Conservation (phyloP, 2,888 invertebrate genomes). For the Anoplius nigerrimus region DNA sequence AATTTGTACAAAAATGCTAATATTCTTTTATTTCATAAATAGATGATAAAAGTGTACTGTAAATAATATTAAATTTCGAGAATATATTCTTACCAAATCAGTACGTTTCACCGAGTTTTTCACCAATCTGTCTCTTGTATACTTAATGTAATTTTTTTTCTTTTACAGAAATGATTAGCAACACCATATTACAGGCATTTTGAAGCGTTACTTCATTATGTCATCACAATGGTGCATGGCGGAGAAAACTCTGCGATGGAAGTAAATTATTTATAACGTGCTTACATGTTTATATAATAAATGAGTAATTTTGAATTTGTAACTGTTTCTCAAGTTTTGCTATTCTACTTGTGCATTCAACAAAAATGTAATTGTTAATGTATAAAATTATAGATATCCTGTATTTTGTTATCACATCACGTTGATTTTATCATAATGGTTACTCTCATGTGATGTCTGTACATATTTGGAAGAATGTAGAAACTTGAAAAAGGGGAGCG, state of each 20-base stretch:
- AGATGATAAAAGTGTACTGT: no score
- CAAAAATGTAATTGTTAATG: background rate
- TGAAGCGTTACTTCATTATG: no score
- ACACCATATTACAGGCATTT: no score
- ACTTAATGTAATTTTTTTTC: no score
- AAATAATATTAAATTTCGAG: no score
- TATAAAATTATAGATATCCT: background rate
- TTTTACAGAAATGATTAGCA: no score
- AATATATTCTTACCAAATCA: no score
- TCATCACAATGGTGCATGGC: no score
- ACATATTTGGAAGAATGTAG: background rate
- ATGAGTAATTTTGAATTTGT: constrained; percentile 1
- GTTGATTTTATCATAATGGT: background rate
- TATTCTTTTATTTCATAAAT: no score
- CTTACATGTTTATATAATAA: background rate
- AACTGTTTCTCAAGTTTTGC: background rate
- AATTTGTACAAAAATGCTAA: background rate
- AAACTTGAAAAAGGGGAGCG: background rate
- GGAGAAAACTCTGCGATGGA: constrained; percentile 3
- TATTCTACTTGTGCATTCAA: background rate
- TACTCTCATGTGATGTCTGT: constrained; percentile 13
- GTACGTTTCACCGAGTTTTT: no score
- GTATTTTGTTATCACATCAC: background rate
- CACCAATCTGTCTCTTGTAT: no score
- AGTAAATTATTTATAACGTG: background rate